Base-by-base conservation (phyloP, 1,140 invertebrate genomes). In the Drepana arcuata region DNA sequence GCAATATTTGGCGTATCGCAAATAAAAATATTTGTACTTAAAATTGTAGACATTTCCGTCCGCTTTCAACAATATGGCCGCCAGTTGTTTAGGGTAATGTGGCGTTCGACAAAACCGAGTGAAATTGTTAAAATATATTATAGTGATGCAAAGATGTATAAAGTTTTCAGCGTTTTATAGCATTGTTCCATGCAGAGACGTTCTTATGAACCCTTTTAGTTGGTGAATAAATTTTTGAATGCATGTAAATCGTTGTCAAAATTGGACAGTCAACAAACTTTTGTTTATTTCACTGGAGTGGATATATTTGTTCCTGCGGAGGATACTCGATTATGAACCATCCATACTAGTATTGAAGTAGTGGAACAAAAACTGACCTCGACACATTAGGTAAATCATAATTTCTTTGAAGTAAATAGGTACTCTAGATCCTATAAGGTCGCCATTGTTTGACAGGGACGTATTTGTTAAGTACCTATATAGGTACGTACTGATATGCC, bases 81-180 rank as follows among this genome's bases (percentile, higher is more conserved):
- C 77, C 77, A 78, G 69, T 84, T 82, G 81, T 83, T 79, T 77
- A 77, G 77, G 75, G 79, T 81, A 84, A 84, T 84, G 81, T 83
- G 81, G 81, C 81, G 81, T 83, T 82, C 70, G 66, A 75, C 61
- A 70, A 77, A 79, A 70, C 71, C 61, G 68, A 74, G 72, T 82
- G 73, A 79, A 77, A 78, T 77, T 80, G 55, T 64, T 75, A 66
- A 62, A 72, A 82, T 66, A 74, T 65, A 70, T 70, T 64, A 57
- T 61, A 72, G 61, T 68, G 58, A 72, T 58, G 61, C 66, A 70
- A 82, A 74, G 60, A 82, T 82, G 78, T 65, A 74, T 75, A 74
- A 70, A 72, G 69, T 78, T 69, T 66, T 65, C 57, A 66, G 57
- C 49, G 58, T 72, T 78, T 82, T 79, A 82, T 79, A 79, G 77